phyloP scores from a whole-genome alignment of 1,140 invertebrate genomes.

The Stratiolaelaps scimitus region DNA sequence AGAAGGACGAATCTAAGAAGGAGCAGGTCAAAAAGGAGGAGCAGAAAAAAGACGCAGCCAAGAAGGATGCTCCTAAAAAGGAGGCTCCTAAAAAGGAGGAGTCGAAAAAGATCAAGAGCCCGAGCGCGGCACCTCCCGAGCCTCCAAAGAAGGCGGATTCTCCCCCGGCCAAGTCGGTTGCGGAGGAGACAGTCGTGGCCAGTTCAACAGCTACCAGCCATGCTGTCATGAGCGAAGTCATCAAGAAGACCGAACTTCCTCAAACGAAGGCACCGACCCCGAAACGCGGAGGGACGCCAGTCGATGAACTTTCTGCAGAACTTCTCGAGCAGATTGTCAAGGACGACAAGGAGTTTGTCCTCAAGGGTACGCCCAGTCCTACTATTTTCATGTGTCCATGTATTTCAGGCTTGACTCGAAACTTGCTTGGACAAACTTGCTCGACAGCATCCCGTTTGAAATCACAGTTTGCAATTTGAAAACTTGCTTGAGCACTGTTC shows the following conservation, averaged over 20 bases:
- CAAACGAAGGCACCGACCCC: neutral
- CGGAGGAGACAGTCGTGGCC: neutral
- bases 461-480: too few relatives aligned
- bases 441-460: too few relatives aligned
- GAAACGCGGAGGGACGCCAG: constrained; percentile 19
- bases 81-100: constrained; percentile 39
- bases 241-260: constrained; percentile 26
- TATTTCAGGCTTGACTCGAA: too few relatives aligned
- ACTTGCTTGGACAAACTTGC: too few relatives aligned
- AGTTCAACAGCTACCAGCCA: neutral
- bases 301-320: constrained; percentile 18
- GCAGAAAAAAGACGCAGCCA: constrained; percentile 41
- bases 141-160: neutral
- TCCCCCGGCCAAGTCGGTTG: too few relatives aligned
- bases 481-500: too few relatives aligned
- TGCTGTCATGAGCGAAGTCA: constrained; percentile 1
- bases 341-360: constrained; percentile 16
- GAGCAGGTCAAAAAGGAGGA: neutral
- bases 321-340: constrained; percentile 22
- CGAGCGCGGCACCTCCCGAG: constrained; percentile 6
- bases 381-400: neutral
- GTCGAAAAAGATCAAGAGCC: constrained; percentile 24
- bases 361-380: constrained; percentile 8
- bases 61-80: constrained; percentile 49
- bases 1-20: constrained; percentile 2